These are phyloP conservation scores for Papilio demoleus DNA, from an alignment of 2,888 invertebrate species.

Conservation along the genomic window DNA sequence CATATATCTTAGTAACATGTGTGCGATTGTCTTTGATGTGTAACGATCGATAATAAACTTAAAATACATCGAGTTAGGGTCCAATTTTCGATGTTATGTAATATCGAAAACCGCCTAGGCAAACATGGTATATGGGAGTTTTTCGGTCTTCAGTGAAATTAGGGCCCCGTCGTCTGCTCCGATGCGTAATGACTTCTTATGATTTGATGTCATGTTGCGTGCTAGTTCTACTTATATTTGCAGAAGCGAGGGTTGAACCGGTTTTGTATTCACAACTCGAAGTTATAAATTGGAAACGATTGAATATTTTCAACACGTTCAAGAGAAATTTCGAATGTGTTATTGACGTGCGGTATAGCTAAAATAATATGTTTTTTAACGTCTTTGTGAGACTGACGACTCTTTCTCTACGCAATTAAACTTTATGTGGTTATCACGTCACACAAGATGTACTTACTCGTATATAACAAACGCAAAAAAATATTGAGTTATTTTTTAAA, in stretches of 20 bases:
- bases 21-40: slow-evolving; percentile 67
- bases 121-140: slow-evolving; percentile 71
- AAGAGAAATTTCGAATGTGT: too few relatives aligned
- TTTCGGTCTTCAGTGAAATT: slow-evolving; percentile 69
- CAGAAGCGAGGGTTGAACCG: slow-evolving; percentile 59
- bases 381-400: too few relatives aligned
- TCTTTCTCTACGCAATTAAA: too few relatives aligned
- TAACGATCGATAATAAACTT: slow-evolving; percentile 48
- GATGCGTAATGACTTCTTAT: slow-evolving; percentile 81
- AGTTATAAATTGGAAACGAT: slow-evolving; percentile 51
- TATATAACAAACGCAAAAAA: too few relatives aligned
- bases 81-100: slow-evolving; percentile 45
- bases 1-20: slow-evolving; percentile 57
- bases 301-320: slow-evolving; percentile 50
- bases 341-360: too few relatives aligned
- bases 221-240: slow-evolving; percentile 68
- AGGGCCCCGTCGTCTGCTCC: slow-evolving; percentile 70
- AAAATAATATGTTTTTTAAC: too few relatives aligned
- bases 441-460: too few relatives aligned
- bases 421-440: too few relatives aligned
- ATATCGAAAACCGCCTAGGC: slow-evolving; percentile 63
- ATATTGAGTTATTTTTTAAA: too few relatives aligned
- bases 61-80: slow-evolving; percentile 43
- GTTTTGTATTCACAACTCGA: slow-evolving; percentile 53
- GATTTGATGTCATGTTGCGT: slow-evolving; percentile 79